A percentile compares a stretch with the other conserved stretches of the same genome.
Evolutionary conservation across 2,888 invertebrate species (phyloP).

Genomic region (Furcula furcula): DNA sequence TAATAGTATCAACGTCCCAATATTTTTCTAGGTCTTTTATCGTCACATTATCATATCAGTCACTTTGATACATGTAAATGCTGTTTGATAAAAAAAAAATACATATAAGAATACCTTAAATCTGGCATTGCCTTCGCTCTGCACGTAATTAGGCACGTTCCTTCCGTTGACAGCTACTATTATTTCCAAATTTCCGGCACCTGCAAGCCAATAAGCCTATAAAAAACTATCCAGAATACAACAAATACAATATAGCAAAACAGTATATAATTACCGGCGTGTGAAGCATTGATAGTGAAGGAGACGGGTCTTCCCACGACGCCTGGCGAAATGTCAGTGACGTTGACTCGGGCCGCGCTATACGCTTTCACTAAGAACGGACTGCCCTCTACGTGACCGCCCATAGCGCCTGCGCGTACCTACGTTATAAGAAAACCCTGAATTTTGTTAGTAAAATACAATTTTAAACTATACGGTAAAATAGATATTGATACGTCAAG

Average conservation of each 20-base stretch:
- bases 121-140: constrained; percentile 97
- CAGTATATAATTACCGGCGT: constrained; percentile 84
- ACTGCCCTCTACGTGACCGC: constrained; percentile 95
- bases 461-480: too few species aligned
- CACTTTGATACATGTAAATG: too few species aligned
- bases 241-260: too few species aligned
- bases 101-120: constrained; percentile 84
- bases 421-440: too few species aligned
- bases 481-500: too few species aligned
- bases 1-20: too few species aligned
- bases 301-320: constrained; percentile 96
- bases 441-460: too few species aligned
- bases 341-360: constrained; percentile 96
- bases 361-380: constrained; percentile 98
- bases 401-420: constrained; percentile 79
- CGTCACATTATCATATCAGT: too few species aligned
- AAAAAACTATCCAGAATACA: too few species aligned
- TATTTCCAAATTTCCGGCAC: constrained; percentile 98
- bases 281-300: constrained; percentile 93
- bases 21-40: too few species aligned
- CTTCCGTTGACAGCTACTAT: constrained; percentile 98
- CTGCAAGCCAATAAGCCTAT: constrained; percentile 66
- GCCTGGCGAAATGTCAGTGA: constrained; percentile 95
- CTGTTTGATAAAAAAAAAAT: not conserved
- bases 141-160: constrained; percentile 99